Percentiles rank a stretch among this genome's conserved stretches.
Conservation (phyloP, 2,888 invertebrate genomes). For the Scaeva pyrastri region DNA sequence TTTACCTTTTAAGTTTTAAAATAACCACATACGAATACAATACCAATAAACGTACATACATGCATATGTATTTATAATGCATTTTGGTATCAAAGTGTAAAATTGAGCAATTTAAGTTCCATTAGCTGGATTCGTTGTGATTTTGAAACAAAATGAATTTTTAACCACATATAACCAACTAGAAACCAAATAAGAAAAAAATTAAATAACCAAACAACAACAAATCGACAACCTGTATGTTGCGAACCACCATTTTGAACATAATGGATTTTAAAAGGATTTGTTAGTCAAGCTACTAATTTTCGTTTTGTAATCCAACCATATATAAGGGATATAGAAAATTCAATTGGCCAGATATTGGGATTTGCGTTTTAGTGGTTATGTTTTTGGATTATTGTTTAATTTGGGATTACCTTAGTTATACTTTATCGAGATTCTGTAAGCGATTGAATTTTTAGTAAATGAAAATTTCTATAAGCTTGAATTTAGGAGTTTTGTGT, state of each 20-base stretch:
- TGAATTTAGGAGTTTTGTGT: background rate
- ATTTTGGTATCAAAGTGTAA: slow-evolving; percentile 28
- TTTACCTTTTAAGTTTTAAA: slow-evolving; percentile 59
- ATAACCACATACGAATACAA: slow-evolving; percentile 17
- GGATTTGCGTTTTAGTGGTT: slow-evolving; percentile 10
- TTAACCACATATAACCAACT: slow-evolving; percentile 40
- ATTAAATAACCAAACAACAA: background rate
- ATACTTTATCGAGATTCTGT: background rate
- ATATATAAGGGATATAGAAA: background rate
- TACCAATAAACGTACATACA: too few relatives aligned
- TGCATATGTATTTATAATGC: slow-evolving; percentile 19
- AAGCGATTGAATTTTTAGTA: background rate
- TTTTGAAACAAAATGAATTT: slow-evolving; percentile 56
- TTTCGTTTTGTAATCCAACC: background rate
- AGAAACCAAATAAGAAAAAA: background rate
- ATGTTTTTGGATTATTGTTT: background rate
- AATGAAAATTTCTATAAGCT: background rate
- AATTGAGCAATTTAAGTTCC: slow-evolving; percentile 65
- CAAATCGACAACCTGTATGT: background rate
- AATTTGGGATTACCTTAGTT: background rate
- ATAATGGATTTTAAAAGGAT: background rate
- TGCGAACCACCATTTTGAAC: background rate
- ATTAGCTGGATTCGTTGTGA: slow-evolving; percentile 40
- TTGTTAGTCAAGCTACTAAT: background rate
- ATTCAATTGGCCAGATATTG: slow-evolving; percentile 1